phyloP scores from a whole-genome alignment of 2,113 vertebrate genomes.

The Callopanchax toddi region DNA sequence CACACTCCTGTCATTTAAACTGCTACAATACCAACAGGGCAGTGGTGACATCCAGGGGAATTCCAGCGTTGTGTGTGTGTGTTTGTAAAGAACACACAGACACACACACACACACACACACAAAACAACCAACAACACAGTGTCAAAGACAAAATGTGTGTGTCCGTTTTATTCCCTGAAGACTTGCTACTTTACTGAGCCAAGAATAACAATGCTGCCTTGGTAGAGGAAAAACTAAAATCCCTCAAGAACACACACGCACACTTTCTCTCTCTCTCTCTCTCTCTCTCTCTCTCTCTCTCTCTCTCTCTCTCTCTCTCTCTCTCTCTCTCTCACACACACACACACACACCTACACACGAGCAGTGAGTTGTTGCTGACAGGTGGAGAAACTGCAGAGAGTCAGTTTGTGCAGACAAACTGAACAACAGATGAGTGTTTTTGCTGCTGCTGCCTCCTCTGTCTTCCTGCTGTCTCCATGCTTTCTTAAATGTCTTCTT shows the following conservation, averaged over 20 bases:
- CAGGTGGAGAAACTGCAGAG: slow-evolving; percentile 67
- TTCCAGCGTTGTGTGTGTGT: slow-evolving; percentile 49
- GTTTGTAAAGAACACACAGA: too few relatives aligned
- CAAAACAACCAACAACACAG: neutral
- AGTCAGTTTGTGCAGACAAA: slow-evolving; percentile 72
- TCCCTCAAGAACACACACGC: slow-evolving; percentile 16
- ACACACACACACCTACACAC: neutral
- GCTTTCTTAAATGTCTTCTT: slow-evolving; percentile 61
- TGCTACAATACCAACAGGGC: slow-evolving; percentile 64
- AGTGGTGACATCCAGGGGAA: slow-evolving; percentile 71
- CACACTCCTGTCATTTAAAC: slow-evolving; percentile 63
- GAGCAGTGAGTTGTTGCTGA: slow-evolving; percentile 54
- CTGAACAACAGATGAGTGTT: slow-evolving; percentile 72
- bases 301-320: slow-evolving; percentile 16
- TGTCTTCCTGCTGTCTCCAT: slow-evolving; percentile 52
- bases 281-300: slow-evolving; percentile 10
- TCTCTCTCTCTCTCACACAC: neutral
- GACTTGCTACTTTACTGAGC: slow-evolving; percentile 62
- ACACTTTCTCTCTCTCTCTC: slow-evolving; percentile 24
- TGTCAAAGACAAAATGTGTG: slow-evolving; percentile 54
- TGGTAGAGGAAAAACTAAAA: slow-evolving; percentile 38
- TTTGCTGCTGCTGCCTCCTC: slow-evolving; percentile 53
- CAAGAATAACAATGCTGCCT: slow-evolving; percentile 70
- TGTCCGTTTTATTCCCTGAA: slow-evolving; percentile 71
- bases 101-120: too few relatives aligned